Conservation (phyloP, 2,888 invertebrate species). For the Tetramorium bicarinatum region DNA sequence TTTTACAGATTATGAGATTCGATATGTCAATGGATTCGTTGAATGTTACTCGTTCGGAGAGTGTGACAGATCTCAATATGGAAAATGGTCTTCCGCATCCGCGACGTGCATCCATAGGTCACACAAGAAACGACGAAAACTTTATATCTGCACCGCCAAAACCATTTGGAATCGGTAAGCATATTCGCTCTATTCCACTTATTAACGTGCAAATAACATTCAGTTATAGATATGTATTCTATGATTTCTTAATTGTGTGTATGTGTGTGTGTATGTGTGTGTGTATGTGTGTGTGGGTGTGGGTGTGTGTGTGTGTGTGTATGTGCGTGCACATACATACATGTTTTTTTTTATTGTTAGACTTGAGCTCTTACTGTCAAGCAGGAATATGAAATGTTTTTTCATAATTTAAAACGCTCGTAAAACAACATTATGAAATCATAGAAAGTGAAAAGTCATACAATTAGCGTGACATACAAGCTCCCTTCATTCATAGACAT, state of each 20-base stretch:
- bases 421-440: slow-evolving; percentile 65
- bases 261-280: background rate
- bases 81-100: slow-evolving; percentile 86
- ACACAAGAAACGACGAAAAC: slow-evolving; percentile 83
- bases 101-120: slow-evolving; percentile 81
- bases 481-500: slow-evolving; percentile 40
- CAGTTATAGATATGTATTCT: slow-evolving; percentile 57
- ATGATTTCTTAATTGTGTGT: slow-evolving; percentile 71
- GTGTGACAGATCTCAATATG: slow-evolving; percentile 93
- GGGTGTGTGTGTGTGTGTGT: background rate
- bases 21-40: slow-evolving; percentile 93
- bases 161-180: slow-evolving; percentile 94
- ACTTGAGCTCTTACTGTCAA: background rate
- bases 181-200: slow-evolving; percentile 82
- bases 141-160: slow-evolving; percentile 89
- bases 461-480: slow-evolving; percentile 26
- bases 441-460: slow-evolving; percentile 62
- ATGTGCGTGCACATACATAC: background rate
- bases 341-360: background rate
- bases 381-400: background rate
- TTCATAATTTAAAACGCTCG: background rate
- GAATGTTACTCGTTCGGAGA: slow-evolving; percentile 93
- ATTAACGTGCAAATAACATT: slow-evolving; percentile 30
- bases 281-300: background rate
- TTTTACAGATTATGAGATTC: slow-evolving; percentile 91